A percentile compares a stretch with the other conserved stretches of the same genome.
These are phyloP conservation scores for Talpa occidentalis DNA, from an alignment of 2,113 vertebrate genomes.

Conservation along the genomic window DNA sequence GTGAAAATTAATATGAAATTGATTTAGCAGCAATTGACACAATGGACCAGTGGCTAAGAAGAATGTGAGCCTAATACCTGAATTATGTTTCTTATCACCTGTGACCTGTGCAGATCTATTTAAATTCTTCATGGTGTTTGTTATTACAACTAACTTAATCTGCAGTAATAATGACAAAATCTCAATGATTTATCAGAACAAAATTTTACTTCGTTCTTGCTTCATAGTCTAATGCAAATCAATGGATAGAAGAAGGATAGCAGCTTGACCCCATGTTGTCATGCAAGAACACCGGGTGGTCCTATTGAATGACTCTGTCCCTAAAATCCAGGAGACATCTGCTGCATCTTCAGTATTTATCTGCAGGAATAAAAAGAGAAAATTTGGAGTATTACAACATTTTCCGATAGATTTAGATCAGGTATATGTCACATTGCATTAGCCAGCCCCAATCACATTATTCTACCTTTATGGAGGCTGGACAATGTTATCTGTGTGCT, in stretches of 20 bases:
- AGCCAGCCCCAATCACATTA: neutral
- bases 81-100: neutral
- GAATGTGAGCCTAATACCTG: neutral
- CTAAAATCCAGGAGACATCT: neutral
- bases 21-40: neutral
- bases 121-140: neutral
- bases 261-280: neutral
- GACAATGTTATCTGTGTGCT: neutral
- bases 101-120: neutral
- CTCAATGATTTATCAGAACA: neutral
- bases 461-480: rapidly evolving
- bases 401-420: neutral
- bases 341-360: neutral
- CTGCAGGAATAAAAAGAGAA: neutral
- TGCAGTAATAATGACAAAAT: neutral
- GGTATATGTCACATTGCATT: neutral
- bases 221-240: neutral
- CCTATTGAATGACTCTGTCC: neutral
- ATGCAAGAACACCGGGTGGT: neutral
- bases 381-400: neutral
- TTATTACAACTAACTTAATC: neutral
- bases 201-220: neutral
- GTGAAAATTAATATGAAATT: neutral
- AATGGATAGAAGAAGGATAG: rapidly evolving
- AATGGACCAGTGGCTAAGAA: neutral